Base-by-base conservation (phyloP, 2,888 invertebrate genomes). In the Dusona sp. region DNA sequence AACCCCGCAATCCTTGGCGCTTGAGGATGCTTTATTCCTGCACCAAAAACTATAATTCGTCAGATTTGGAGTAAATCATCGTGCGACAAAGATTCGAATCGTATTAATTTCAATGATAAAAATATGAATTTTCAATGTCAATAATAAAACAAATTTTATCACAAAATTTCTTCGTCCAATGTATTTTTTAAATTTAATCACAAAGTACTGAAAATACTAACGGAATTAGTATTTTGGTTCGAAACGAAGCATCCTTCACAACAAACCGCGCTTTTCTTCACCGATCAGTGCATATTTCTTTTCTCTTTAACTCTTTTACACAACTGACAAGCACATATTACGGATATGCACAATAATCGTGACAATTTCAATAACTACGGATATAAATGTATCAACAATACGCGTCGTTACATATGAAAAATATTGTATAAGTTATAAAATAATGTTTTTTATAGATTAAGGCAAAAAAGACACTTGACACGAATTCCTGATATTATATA, bases 391-490 rank as follows among this genome's bases (percentile, higher is more conserved):
- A 88, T 85, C 85, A 85, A 85, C 85, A 88, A 88, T 85, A 88
- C 81, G 82, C 85, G 84, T 80, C 86, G 85, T 87, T 87, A 78
- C 75, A 84, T 79, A 84, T 79, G 84, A 75, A 80, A 87, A 89
- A 89, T 88, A 87, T 78, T 87, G 79, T 89, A 85, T 86, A 89
- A 68, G 70, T 83, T 88, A 89, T 86, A 89, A 90, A 90, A 89
- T 85, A 88, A 85, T 87, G 81, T 80, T 89, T 85, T 86, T 82
- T 29, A 87, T 83, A 29, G 54, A 78, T 84, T 80, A 88, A 84
- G 88, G 85, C 84, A 77, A 81, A 61, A 54, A 84, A 77, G 80
- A 77, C 72, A 85, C 73, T 79, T 77, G 77, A 78, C 73, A 67
- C 77, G 68, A 81, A 78, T 80, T 68, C 48, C 61, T 36, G 64